Evolutionary conservation across 2,113 vertebrate genomes (phyloP), one percentile per base, ranked within the genome.

Genomic region (Rousettus leschenaultii): DNA sequence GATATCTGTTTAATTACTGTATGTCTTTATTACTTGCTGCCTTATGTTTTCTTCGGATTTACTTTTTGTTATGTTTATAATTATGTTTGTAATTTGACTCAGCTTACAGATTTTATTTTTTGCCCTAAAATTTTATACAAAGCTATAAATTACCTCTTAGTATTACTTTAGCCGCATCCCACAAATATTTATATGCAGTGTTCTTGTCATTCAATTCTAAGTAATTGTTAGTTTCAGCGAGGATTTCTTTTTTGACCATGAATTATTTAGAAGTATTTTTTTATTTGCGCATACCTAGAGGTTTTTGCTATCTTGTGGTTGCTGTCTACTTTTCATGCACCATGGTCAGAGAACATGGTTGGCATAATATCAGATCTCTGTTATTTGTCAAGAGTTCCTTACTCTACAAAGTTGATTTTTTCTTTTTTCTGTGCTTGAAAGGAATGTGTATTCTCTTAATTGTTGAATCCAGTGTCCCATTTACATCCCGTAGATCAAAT

Each of bases 21-120:
- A 10, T 79, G 26, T 84, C 61, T 68, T 84, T 82, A 57, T 91
- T 80, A 61, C 45, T 96, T 88, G 48, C 35, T 63, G 0, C 40
- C 16, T 53, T 68, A 28, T 51, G 59, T 73, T 66, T 78, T 94
- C 88, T 91, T 85, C 61, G 51, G 35, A 48, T 79, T 78, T 38
- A 65, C 65, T 93, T 87, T 48, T 84, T 84, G 77, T 75, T 59
- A 79, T 65, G 19, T 90, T 94, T 93, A 45, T 77, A 84, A 84
- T 70, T 28, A 79, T 65, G 19, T 90, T 94, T 93, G 45, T 77
- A 84, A 84, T 70, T 28, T 51, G 51, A 51, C 28, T 51, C 79
- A 89, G 21, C 48, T 80, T 21, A 48, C 82, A n/a, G 45, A 78
- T 78, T 77, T 95, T 59, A 53, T 70, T 94, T 91, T 94, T 48